phyloP scores from a whole-genome alignment of 2,797 vertebrate species.

The Gila robusta region DNA sequence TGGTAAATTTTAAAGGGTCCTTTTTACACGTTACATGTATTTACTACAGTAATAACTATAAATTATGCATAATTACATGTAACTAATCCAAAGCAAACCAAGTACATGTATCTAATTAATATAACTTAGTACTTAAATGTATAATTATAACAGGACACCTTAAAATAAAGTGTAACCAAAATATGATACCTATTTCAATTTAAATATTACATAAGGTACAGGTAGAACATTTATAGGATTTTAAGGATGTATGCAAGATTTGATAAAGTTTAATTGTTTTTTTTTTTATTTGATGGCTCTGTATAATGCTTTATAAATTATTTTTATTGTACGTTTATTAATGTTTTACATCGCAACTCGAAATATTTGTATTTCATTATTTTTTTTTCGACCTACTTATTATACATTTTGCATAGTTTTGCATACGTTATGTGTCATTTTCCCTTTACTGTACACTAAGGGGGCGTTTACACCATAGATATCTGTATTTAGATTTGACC shows the following conservation, averaged over 20 bases:
- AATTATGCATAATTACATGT: not conserved
- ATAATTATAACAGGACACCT: not conserved
- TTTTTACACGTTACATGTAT: not conserved
- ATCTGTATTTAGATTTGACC: too few relatives aligned
- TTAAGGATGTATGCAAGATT: not conserved
- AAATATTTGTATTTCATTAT: not conserved
- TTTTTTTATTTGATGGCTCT: not conserved
- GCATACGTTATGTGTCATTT: not conserved
- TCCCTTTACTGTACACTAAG: too few relatives aligned
- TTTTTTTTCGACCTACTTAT: not conserved
- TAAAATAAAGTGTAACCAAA: not conserved
- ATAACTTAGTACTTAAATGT: not conserved
- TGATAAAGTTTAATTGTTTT: not conserved
- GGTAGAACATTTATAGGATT: not conserved
- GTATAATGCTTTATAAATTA: not conserved
- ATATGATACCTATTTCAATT: not conserved
- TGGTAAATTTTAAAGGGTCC: too few relatives aligned
- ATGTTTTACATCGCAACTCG: not conserved
- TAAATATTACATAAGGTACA: not conserved
- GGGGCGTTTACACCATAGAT: too few relatives aligned
- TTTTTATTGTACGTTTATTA: not conserved
- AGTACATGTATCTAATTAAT: not conserved
- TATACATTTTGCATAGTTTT: not conserved
- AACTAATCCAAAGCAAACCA: not conserved
- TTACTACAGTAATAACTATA: not conserved